Evolutionary conservation across 2,797 vertebrate species (phyloP).

Genomic region (Girardinus metallicus): DNA sequence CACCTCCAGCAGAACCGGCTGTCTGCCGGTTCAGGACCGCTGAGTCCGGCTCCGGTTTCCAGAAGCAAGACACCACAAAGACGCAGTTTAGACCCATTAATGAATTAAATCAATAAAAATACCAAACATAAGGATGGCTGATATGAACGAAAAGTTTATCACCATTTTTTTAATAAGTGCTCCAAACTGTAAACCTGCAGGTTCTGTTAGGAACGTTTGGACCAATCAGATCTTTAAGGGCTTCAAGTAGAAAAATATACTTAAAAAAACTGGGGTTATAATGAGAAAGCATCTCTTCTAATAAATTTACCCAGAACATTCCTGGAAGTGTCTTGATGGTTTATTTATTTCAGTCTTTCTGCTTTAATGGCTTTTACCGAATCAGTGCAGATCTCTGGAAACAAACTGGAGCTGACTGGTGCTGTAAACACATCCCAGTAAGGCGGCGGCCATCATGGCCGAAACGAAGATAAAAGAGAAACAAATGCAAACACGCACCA

Average conservation of each 20-base stretch:
- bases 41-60: not conserved
- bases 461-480: not conserved
- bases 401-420: not conserved
- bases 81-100: not conserved
- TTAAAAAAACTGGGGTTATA: not conserved
- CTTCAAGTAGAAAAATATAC: not conserved
- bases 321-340: not conserved
- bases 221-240: not conserved
- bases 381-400: not conserved
- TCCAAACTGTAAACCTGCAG: not conserved
- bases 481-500: slow-evolving; percentile 4
- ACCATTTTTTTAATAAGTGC: not conserved
- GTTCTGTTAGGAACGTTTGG: not conserved
- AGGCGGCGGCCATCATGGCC: not conserved
- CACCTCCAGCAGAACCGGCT: not conserved
- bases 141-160: not conserved
- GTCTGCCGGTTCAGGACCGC: not conserved
- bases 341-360: not conserved
- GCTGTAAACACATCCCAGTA: not conserved
- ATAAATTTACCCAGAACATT: not conserved
- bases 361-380: not conserved
- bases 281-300: not conserved
- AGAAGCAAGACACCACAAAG: not conserved
- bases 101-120: not conserved
- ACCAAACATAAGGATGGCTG: not conserved